phyloP scores from a whole-genome alignment of 92 coral and sea anemone genomes.

The Isaurus tuberculatus region DNA sequence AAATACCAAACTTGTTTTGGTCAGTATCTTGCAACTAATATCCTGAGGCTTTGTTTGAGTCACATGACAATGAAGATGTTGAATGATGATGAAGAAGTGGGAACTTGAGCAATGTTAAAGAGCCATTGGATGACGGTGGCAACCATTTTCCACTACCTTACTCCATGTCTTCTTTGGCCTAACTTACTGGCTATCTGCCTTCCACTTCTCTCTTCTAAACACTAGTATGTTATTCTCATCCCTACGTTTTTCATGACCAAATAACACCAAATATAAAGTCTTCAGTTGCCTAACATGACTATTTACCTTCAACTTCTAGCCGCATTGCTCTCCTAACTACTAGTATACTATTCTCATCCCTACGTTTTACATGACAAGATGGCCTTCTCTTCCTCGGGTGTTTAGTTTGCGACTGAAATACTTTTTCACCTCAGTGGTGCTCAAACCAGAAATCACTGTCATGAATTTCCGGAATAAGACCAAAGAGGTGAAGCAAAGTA shows the following conservation, averaged over 20 bases:
- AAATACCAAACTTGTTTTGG: constrained; percentile 7
- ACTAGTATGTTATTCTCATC: too few species aligned
- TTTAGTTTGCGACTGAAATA: constrained; percentile 56
- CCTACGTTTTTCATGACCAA: neutral
- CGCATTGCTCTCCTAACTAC: too few species aligned
- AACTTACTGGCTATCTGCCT: too few species aligned
- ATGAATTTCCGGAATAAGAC: constrained; percentile 67
- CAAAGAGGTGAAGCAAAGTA: constrained; percentile 66
- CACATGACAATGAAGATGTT: constrained; percentile 8
- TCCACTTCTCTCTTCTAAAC: too few species aligned
- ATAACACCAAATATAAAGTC: neutral
- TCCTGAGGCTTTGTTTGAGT: constrained; percentile 22
- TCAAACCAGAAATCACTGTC: constrained; percentile 54
- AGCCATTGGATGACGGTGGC: neutral
- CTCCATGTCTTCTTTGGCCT: too few species aligned
- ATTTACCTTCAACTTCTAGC: too few species aligned
- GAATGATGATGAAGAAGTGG: constrained; percentile 9
- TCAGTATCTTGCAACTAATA: neutral
- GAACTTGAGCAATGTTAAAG: neutral
- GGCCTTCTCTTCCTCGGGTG: constrained; percentile 16
- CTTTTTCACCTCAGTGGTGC: constrained; percentile 52
- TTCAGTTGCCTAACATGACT: neutral
- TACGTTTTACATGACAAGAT: constrained; percentile 27
- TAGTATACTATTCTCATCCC: too few species aligned
- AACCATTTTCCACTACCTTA: neutral